A percentile compares a stretch with the other conserved stretches of the same genome.
phyloP scores from a whole-genome alignment of 2,888 invertebrate species.

The Ormyrus pomaceus region DNA sequence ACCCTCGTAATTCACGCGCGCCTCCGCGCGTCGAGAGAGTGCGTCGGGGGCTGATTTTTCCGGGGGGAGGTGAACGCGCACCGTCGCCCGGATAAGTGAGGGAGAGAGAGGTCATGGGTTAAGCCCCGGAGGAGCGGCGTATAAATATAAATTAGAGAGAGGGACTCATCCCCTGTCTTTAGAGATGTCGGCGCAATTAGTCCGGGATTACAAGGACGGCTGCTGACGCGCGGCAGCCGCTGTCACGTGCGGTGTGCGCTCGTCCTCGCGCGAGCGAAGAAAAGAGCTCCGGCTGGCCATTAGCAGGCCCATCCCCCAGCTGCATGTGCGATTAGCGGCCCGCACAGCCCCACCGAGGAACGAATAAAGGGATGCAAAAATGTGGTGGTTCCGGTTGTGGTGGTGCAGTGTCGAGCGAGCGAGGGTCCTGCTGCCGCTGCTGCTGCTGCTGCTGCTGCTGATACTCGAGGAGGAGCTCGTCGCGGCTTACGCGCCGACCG shows the following conservation, averaged over 20 bases:
- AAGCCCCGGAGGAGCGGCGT: too few species aligned
- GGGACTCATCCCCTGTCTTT: neutral
- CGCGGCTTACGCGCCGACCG: constrained; percentile 65
- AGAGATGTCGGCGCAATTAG: constrained; percentile 61
- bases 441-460: constrained; percentile 7
- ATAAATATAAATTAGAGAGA: neutral
- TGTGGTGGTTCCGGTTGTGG: constrained; percentile 66
- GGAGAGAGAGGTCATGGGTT: too few species aligned
- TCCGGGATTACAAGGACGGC: constrained; percentile 60
- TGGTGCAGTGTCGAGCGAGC: constrained; percentile 64
- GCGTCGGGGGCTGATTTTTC: neutral
- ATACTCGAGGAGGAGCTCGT: constrained; percentile 57
- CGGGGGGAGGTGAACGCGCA: too few species aligned
- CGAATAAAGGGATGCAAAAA: constrained; percentile 59
- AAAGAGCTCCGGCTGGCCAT: too few species aligned
- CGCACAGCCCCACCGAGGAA: neutral
- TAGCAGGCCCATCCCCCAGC: too few species aligned
- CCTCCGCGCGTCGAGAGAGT: neutral
- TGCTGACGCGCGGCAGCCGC: neutral
- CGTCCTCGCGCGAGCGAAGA: neutral
- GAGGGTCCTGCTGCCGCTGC: constrained; percentile 58
- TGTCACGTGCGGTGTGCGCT: neutral
- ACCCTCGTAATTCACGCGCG: constrained; percentile 21
- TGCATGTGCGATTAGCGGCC: too few species aligned
- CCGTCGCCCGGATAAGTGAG: too few species aligned